These are phyloP conservation scores for Drosophila anceps DNA, from an alignment of 2,888 invertebrate species.

Conservation along the genomic window DNA sequence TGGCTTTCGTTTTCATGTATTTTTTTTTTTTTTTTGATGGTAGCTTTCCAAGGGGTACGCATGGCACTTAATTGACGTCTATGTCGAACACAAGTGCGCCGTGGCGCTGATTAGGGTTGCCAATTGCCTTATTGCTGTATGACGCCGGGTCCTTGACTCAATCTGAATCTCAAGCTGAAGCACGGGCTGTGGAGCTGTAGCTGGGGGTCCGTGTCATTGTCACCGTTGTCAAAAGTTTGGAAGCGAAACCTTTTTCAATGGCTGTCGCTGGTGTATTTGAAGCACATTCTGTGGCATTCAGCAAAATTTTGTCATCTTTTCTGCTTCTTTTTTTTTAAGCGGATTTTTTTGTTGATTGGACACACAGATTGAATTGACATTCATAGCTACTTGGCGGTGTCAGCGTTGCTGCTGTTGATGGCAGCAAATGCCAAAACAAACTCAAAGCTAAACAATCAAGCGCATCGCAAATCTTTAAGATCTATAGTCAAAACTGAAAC, in stretches of 20 bases:
- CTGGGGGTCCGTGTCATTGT: slow-evolving; percentile 62
- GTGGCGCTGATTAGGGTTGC: slow-evolving; percentile 74
- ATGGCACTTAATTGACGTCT: slow-evolving; percentile 74
- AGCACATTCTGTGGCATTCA: slow-evolving; percentile 46
- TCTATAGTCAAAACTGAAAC: not conserved
- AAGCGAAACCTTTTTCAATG: slow-evolving; percentile 57
- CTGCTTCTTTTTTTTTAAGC: slow-evolving; percentile 37
- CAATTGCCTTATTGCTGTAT: slow-evolving; percentile 40
- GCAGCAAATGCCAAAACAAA: slow-evolving; percentile 65
- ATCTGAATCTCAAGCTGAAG: slow-evolving; percentile 5
- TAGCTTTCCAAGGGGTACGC: slow-evolving; percentile 23
- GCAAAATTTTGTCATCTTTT: slow-evolving; percentile 57
- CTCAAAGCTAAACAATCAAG: slow-evolving; percentile 44
- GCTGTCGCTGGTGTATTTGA: slow-evolving; percentile 30
- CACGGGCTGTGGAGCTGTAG: not conserved
- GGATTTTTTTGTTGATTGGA: slow-evolving; percentile 54
- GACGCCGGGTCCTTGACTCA: slow-evolving; percentile 7
- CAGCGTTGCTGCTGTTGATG: slow-evolving; percentile 42
- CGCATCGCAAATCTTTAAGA: not conserved
- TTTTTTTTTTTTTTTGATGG: slow-evolving; percentile 6
- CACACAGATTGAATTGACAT: slow-evolving; percentile 72
- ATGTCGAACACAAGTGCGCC: slow-evolving; percentile 76
- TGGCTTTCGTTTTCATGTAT: slow-evolving; percentile 1
- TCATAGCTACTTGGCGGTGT: slow-evolving; percentile 70
- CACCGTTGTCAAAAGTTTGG: slow-evolving; percentile 72